Evolutionary conservation across 2,797 vertebrate species (phyloP).

Genomic region (Rhynchonycteris naso): DNA sequence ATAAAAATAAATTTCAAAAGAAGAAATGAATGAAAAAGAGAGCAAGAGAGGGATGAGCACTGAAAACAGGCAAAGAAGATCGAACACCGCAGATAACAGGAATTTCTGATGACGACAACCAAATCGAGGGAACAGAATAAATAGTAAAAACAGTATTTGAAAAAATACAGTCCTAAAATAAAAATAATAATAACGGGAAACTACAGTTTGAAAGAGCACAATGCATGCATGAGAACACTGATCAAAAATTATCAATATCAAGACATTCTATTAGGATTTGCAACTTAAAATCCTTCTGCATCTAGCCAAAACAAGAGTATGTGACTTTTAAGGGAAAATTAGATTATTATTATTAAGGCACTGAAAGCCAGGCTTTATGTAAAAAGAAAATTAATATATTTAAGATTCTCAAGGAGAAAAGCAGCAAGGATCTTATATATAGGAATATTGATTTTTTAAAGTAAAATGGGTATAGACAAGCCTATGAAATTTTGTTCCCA

Average conservation of each 20-base stretch:
- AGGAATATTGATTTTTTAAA: conserved; percentile 51
- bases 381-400: conserved; percentile 49
- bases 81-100: rapidly evolving
- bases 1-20: neutral
- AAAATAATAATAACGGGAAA: neutral
- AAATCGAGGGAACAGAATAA: neutral
- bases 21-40: neutral
- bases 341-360: conserved; percentile 2
- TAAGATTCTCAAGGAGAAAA: neutral
- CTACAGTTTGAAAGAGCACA: neutral
- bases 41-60: neutral
- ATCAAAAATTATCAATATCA: neutral
- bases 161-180: neutral
- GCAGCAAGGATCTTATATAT: conserved; percentile 17
- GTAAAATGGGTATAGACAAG: conserved; percentile 15
- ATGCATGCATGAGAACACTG: neutral
- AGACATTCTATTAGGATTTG: neutral
- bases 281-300: neutral
- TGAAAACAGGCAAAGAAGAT: neutral
- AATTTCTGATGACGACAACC: conserved; percentile 11
- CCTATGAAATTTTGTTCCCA: conserved; percentile 13
- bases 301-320: neutral
- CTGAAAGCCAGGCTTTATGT: neutral
- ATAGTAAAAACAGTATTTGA: neutral
- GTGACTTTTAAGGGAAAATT: conserved; percentile 42